Conservation (phyloP, 2,113 vertebrate species). For the Nymphicus hollandicus region DNA sequence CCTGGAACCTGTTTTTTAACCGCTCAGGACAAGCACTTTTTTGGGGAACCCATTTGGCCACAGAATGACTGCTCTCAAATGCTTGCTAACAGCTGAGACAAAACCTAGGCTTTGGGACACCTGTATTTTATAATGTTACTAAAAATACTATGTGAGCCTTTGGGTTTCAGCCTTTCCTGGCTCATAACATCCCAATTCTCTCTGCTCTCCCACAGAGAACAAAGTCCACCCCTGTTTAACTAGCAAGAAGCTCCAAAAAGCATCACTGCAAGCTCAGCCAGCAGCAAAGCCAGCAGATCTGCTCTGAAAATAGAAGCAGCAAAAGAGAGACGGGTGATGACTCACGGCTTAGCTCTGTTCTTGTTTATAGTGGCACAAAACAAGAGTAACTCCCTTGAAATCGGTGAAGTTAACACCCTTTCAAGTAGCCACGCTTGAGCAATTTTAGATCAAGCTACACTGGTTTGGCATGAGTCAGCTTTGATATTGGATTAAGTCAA, state of each 20-base stretch:
- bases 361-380: conserved; percentile 40
- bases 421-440: background rate
- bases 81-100: background rate
- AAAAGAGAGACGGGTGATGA: conserved; percentile 11
- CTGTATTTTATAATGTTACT: background rate
- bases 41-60: background rate
- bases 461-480: background rate
- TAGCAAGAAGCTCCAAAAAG: conserved; percentile 16
- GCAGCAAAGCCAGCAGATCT: conserved; percentile 43
- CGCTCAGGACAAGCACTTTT: background rate
- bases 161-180: background rate
- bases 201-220: conserved; percentile 25
- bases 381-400: conserved; percentile 32
- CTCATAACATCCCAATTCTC: background rate
- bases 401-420: background rate
- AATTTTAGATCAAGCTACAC: background rate
- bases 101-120: background rate
- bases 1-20: background rate
- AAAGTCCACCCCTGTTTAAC: conserved; percentile 13
- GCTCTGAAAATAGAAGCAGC: conserved; percentile 52
- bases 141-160: background rate
- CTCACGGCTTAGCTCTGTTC: conserved; percentile 41
- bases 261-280: conserved; percentile 51
- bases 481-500: background rate
- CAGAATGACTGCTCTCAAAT: conserved; percentile 21